Evolutionary conservation across 2,113 vertebrate species (phyloP).

Genomic region (Hippocampus comes): DNA sequence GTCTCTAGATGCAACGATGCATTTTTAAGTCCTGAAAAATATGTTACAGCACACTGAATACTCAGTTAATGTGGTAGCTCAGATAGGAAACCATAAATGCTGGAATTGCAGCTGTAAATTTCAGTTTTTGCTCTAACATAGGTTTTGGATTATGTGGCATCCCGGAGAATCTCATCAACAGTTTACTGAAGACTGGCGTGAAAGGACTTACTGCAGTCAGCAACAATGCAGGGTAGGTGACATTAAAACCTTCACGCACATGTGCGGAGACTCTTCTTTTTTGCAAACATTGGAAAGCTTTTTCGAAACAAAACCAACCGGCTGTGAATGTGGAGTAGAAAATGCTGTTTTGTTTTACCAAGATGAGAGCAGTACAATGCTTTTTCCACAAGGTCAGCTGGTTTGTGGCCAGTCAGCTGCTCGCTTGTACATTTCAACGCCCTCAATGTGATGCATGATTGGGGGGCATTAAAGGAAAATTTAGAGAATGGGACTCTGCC

Average conservation of each 20-base stretch:
- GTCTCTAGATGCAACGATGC: not conserved
- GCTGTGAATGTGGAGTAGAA: not conserved
- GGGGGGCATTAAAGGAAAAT: not conserved
- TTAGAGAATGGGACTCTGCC: not conserved
- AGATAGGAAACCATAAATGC: not conserved
- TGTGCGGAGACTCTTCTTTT: too few relatives aligned
- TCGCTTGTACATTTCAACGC: not conserved
- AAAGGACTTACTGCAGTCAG: conserved; percentile 89
- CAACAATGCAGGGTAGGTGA: conserved; percentile 93
- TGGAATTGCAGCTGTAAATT: not conserved
- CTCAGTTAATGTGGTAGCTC: not conserved
- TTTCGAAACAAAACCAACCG: not conserved
- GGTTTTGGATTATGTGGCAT: conserved; percentile 97
- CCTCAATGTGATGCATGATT: not conserved
- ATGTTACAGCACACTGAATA: not conserved
- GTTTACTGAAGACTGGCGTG: conserved; percentile 88
- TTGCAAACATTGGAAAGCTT: too few relatives aligned
- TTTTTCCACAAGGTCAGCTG: not conserved
- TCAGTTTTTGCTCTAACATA: conserved; percentile 33
- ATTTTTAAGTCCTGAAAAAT: not conserved
- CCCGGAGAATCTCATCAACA: conserved; percentile 93
- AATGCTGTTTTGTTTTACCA: not conserved
- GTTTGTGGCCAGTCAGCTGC: not conserved
- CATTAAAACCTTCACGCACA: not conserved
- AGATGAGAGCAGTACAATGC: not conserved